These are phyloP conservation scores for Cebus imitator DNA, from an alignment of 2,113 vertebrate genomes.

Conservation along the genomic window DNA sequence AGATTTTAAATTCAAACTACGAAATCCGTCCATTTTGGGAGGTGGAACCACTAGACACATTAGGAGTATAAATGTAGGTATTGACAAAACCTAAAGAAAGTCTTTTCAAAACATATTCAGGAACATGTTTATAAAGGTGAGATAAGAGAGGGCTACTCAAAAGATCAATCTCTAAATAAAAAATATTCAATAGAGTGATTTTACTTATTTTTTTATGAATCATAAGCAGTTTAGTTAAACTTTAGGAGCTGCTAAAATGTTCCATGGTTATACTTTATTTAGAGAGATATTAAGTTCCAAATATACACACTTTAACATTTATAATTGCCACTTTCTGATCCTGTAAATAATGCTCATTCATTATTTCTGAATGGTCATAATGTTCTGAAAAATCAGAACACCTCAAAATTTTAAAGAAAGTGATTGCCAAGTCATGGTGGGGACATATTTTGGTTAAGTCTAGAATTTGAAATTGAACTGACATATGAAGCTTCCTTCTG, in stretches of 20 bases:
- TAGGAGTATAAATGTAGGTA: background rate
- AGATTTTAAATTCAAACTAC: background rate
- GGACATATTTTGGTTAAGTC: background rate
- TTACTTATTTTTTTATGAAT: background rate
- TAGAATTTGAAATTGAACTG: background rate
- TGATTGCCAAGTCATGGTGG: background rate
- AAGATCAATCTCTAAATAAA: background rate
- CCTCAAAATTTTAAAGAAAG: background rate
- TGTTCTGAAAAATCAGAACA: background rate
- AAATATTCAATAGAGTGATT: background rate
- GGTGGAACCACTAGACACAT: background rate
- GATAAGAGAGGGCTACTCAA: background rate
- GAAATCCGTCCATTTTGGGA: background rate
- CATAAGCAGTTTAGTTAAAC: background rate
- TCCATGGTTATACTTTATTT: background rate
- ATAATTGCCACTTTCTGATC: background rate
- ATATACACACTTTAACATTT: background rate
- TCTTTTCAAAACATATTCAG: background rate
- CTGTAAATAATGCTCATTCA: background rate
- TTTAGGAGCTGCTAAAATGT: background rate
- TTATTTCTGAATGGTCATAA: background rate
- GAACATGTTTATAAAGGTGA: background rate
- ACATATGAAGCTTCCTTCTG: background rate
- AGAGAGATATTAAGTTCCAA: background rate
- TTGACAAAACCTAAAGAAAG: background rate